Conservation (phyloP, 2,113 vertebrate species). For the Himantopus leucocephalus region DNA sequence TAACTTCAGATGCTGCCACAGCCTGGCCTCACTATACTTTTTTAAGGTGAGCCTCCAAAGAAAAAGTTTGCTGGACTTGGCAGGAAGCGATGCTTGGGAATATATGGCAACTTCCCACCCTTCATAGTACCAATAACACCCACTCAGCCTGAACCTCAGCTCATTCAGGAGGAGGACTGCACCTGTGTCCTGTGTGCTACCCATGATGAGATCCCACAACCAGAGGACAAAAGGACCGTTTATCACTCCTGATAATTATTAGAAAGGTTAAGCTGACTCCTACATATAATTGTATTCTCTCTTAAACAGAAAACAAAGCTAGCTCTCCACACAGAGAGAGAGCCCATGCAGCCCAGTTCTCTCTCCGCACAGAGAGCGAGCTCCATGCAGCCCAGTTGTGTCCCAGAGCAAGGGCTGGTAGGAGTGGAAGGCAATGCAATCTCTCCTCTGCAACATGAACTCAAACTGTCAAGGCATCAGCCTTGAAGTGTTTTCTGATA, state of each 20-base stretch:
- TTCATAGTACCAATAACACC: not conserved
- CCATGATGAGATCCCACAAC: not conserved
- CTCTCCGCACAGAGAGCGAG: not conserved
- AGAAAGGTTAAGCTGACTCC: not conserved
- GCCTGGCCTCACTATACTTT: not conserved
- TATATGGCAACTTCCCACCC: not conserved
- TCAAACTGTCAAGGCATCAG: not conserved
- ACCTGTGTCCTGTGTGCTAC: not conserved
- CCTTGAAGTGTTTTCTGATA: not conserved
- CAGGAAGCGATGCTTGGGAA: not conserved
- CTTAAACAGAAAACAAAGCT: not conserved
- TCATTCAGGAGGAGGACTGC: not conserved
- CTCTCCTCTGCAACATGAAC: not conserved
- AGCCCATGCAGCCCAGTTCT: no score
- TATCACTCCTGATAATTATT: not conserved
- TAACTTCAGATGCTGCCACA: not conserved
- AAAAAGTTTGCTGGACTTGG: not conserved
- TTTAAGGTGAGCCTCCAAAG: not conserved
- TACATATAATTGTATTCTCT: accelerated
- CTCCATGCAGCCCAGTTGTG: not conserved
- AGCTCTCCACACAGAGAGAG: not conserved
- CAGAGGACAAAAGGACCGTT: not conserved
- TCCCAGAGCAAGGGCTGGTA: not conserved
- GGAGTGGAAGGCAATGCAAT: not conserved
- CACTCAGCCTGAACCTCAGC: not conserved